Evolutionary conservation across 2,113 vertebrate genomes (phyloP), one percentile per base, ranked within the genome.

Genomic region (Phyllopteryx taeniolatus): DNA sequence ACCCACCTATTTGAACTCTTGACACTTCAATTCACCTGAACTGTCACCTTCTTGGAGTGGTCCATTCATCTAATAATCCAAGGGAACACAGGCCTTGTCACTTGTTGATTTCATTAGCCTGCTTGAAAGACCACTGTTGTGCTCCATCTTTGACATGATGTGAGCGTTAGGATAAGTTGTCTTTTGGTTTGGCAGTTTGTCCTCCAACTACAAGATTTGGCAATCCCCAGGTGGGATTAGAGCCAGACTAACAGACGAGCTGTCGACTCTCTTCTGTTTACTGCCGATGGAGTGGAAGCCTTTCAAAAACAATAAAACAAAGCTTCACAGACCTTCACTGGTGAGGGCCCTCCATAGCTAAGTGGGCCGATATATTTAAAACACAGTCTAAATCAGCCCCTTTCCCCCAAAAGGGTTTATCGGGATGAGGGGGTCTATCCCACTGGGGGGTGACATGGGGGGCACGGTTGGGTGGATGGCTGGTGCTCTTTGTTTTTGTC

Each of bases 401-500:
- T 80, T 79, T 14, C 59, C 67, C 39, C 72, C 63, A 57, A 11
- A 63, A 70, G 82, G 70, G 61, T 85, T 86, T 83, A 86, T 88
- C 76, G 75, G 74, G 69, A 82, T 83, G 82, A 86, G 82, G 76
- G 43, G 80, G 81, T 82, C 84, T 71, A 56, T 79, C 70, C 33
- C 81, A 2, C 74, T 64, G 44, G 70, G 85, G 86, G 84, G 78
- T 79, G 81, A 82, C 71, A 79, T 35, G 71, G 70, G 85, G 81
- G 84, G 77, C 76, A 78, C 57, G 65, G 79, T 53, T 47, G 77
- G 70, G 83, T 80, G 85, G 82, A 84, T 83, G 80, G 80, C 71
- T 84, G 79, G 74, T 71, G 65, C 78, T 68, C 73, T 78, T 80
- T 79, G 82, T 88, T 88, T 89, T 91, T 91, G 87, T 91, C 88